phyloP scores from a whole-genome alignment of 23 tunicate species.

The Oikopleura dioica region DNA sequence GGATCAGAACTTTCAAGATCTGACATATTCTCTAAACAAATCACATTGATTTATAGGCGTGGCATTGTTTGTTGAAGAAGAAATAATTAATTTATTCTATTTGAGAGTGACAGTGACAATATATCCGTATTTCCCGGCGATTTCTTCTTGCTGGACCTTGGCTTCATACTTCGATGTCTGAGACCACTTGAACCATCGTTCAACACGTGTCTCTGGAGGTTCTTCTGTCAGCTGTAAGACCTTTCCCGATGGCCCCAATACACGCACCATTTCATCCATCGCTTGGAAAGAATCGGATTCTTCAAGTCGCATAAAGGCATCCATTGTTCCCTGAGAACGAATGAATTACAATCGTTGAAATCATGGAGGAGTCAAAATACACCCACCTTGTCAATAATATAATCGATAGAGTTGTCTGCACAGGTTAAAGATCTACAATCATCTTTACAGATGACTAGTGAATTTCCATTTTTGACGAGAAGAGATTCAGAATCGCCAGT shows the following conservation, averaged over 20 bases:
- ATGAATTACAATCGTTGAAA: background rate
- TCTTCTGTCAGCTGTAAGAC: background rate
- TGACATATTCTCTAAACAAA: too few species aligned
- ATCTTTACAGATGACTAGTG: background rate
- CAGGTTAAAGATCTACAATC: background rate
- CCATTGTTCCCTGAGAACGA: slow-evolving; percentile 3
- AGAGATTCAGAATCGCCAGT: background rate
- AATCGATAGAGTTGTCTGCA: background rate
- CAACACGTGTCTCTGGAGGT: background rate
- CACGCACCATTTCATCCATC: slow-evolving; percentile 9
- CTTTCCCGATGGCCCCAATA: background rate
- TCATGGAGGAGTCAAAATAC: too few species aligned
- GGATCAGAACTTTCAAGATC: too few species aligned
- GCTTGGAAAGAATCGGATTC: slow-evolving; percentile 11
- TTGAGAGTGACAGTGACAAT: background rate
- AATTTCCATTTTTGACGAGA: background rate
- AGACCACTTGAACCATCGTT: slow-evolving; percentile 3
- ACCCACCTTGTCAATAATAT: background rate
- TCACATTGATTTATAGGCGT: too few species aligned
- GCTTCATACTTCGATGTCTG: background rate
- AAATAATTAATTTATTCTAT: background rate
- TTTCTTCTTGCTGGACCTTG: background rate
- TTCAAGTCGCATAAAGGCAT: background rate
- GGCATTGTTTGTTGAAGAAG: background rate
- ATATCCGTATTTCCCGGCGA: background rate